These are phyloP conservation scores for Motacilla alba DNA, from an alignment of 2,113 vertebrate genomes.

Conservation along the genomic window DNA sequence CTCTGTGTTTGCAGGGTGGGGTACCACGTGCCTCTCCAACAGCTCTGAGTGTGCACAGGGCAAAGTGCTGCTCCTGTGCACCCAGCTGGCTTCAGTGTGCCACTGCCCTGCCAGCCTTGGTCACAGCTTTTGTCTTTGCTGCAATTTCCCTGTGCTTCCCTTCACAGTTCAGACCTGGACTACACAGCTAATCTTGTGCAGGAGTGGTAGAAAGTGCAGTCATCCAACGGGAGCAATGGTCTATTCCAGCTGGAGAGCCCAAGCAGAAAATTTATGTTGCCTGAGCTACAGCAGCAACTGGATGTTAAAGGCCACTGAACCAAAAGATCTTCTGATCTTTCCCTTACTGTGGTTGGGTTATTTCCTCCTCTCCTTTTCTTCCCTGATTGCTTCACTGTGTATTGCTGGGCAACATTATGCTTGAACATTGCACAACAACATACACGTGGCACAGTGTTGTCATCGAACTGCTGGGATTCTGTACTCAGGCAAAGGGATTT, in stretches of 20 bases:
- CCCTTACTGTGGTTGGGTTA: background rate
- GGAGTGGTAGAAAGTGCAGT: background rate
- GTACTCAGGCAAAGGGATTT: background rate
- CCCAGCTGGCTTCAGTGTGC: background rate
- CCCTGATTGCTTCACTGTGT: background rate
- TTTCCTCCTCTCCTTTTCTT: background rate
- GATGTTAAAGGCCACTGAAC: background rate
- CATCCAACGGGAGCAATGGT: background rate
- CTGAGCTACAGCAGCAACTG: background rate
- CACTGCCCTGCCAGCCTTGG: background rate
- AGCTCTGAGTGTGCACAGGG: rapidly evolving
- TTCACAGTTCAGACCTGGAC: background rate
- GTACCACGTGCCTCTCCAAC: rapidly evolving
- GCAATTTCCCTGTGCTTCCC: background rate
- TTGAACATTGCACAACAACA: background rate
- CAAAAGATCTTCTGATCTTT: background rate
- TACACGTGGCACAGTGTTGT: background rate
- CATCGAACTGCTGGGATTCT: background rate
- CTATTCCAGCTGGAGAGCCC: background rate
- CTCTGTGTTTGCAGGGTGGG: background rate
- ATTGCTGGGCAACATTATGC: background rate
- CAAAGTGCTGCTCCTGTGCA: background rate
- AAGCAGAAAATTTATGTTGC: background rate
- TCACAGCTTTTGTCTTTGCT: background rate
- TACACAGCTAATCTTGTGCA: background rate